phyloP scores from a whole-genome alignment of 2,113 vertebrate genomes.

The Zosterops japonicus region DNA sequence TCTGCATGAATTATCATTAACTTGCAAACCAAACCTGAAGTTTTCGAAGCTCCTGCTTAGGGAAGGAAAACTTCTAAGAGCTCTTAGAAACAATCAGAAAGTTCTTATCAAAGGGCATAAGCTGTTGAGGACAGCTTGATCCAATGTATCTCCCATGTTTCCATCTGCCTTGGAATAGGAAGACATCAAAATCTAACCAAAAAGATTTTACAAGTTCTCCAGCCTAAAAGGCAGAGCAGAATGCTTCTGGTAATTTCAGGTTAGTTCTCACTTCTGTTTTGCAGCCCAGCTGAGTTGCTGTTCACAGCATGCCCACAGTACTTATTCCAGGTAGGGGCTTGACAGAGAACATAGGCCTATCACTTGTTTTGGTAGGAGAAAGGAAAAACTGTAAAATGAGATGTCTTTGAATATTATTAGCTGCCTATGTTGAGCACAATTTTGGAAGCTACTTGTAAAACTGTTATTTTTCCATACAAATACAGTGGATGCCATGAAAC shows the following conservation, averaged over 20 bases:
- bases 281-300: neutral
- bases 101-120: neutral
- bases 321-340: neutral
- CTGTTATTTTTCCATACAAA: neutral
- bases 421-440: neutral
- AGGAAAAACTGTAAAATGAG: neutral
- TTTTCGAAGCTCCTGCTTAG: neutral
- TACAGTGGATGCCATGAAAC: neutral
- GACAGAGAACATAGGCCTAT: neutral
- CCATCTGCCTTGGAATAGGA: neutral
- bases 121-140: neutral
- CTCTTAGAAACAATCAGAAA: neutral
- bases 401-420: neutral
- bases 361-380: neutral
- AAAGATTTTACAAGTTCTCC: neutral
- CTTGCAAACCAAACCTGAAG: neutral
- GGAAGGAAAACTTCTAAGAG: neutral
- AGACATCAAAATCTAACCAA: neutral
- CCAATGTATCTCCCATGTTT: neutral
- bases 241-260: neutral
- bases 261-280: neutral
- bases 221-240: neutral
- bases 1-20: neutral
- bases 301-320: neutral
- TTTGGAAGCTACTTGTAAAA: conserved; percentile 30